phyloP scores from a whole-genome alignment of 2,113 vertebrate species.

The Sceloporus tristichus region DNA sequence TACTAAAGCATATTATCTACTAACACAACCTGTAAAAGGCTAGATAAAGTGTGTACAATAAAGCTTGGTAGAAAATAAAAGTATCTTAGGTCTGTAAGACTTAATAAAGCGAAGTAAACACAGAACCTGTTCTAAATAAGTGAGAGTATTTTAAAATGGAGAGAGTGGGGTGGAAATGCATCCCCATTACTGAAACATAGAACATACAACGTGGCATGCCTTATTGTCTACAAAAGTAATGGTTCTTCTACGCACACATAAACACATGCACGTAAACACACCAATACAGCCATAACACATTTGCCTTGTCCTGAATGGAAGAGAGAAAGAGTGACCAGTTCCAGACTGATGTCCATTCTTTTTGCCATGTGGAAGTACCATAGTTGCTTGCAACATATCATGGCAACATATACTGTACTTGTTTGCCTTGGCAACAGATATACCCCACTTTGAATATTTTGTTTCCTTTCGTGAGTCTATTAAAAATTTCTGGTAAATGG shows the following conservation, averaged over 20 bases:
- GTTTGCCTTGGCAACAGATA: background rate
- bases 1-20: background rate
- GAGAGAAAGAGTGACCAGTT: background rate
- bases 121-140: background rate
- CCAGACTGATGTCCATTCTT: background rate
- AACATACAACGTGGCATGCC: too few species aligned
- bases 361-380: background rate
- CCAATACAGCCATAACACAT: too few species aligned
- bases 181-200: background rate
- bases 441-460: background rate
- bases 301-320: background rate
- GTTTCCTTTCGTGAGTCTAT: background rate
- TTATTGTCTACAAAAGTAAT: background rate
- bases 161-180: too few species aligned
- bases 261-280: too few species aligned
- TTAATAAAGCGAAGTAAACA: too few species aligned
- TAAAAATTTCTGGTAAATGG: too few species aligned
- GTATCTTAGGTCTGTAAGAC: too few species aligned
- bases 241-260: background rate
- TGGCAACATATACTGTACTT: background rate
- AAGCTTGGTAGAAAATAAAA: too few species aligned
- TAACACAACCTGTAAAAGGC: background rate
- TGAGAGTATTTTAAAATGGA: background rate
- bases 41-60: background rate
- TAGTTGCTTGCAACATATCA: background rate